These are phyloP conservation scores for Silurus meridionalis DNA, from an alignment of 2,113 vertebrate species.

Conservation along the genomic window DNA sequence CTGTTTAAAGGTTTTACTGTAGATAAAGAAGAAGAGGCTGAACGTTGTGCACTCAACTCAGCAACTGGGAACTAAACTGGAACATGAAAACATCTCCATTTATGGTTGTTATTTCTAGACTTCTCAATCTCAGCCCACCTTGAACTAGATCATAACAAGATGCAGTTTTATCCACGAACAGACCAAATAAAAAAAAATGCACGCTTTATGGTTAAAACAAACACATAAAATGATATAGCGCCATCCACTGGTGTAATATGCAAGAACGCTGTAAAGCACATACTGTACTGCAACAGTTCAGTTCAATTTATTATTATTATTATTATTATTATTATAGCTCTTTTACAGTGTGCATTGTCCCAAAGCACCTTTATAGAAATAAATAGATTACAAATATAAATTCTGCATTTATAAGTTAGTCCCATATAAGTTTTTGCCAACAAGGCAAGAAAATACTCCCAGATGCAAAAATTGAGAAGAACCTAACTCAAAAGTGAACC, in stretches of 20 bases:
- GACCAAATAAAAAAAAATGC: not conserved
- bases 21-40: not conserved
- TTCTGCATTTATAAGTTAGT: too few species aligned
- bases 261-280: not conserved
- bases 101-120: not conserved
- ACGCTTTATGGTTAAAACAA: not conserved
- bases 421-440: too few species aligned
- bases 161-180: not conserved
- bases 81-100: not conserved
- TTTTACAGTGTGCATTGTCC: too few species aligned
- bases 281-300: not conserved
- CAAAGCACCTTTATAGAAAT: too few species aligned
- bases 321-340: too few species aligned
- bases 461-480: too few species aligned
- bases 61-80: not conserved
- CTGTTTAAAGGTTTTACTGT: not conserved
- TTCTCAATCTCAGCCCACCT: not conserved
- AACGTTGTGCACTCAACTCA: not conserved
- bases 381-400: too few species aligned
- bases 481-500: too few species aligned
- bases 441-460: too few species aligned
- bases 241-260: slow-evolving; percentile 2
- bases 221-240: not conserved
- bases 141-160: not conserved
- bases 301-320: too few species aligned